Conservation (phyloP, 2,888 invertebrate genomes). For the Drosophila percnosoma region DNA sequence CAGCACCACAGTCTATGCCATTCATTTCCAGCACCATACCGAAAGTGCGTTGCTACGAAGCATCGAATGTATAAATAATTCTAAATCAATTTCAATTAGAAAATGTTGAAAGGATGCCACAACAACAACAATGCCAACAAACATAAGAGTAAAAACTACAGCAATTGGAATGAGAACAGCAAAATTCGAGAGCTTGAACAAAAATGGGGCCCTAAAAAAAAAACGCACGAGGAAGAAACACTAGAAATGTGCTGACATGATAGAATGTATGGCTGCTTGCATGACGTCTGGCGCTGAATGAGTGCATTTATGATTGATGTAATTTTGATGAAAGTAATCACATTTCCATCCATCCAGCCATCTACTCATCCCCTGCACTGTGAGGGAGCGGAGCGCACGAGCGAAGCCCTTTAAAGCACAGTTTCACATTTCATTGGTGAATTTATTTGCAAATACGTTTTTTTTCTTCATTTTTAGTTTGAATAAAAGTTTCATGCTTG, state of each 20-base stretch:
- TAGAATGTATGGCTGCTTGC: conserved; percentile 47
- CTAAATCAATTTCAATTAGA: conserved; percentile 78
- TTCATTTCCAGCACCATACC: not conserved
- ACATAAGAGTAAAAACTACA: not conserved
- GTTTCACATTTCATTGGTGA: conserved; percentile 70
- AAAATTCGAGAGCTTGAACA: conserved; percentile 21
- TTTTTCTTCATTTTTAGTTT: conserved; percentile 11
- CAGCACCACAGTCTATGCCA: conserved; percentile 1
- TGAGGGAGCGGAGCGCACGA: not conserved
- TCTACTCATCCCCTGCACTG: conserved; percentile 11
- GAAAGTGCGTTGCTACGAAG: conserved; percentile 1
- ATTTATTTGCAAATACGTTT: conserved; percentile 52
- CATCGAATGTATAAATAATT: conserved; percentile 61
- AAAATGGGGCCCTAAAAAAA: conserved; percentile 14
- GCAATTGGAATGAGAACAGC: conserved; percentile 1
- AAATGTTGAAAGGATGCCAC: conserved; percentile 69
- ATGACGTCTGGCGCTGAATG: conserved; percentile 55
- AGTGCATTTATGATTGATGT: conserved; percentile 80
- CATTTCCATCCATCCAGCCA: conserved; percentile 37
- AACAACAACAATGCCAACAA: conserved; percentile 15
- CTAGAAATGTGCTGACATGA: conserved; percentile 67
- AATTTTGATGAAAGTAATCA: conserved; percentile 76
- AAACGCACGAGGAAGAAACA: conserved; percentile 53
- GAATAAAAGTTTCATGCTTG: conserved; percentile 61
- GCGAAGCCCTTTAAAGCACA: conserved; percentile 60